phyloP scores from a whole-genome alignment of 2,797 vertebrate genomes.

The Fistularia commersonii region DNA sequence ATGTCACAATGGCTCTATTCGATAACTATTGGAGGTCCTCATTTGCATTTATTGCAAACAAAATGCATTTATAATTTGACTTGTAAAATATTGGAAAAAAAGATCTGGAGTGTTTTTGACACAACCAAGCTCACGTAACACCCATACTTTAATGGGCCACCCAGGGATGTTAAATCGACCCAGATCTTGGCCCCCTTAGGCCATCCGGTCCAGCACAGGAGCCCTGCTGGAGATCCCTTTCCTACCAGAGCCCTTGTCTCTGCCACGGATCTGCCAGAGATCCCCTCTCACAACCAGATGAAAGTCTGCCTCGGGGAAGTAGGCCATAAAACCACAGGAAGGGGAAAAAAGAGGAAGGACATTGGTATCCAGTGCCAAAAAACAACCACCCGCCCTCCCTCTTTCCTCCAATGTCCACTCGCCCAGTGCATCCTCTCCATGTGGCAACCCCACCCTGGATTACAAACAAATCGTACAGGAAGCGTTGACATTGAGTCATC shows the following conservation, averaged over 20 bases:
- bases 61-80: not conserved
- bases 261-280: constrained; percentile 52
- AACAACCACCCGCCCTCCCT: constrained; percentile 30
- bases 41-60: too few relatives aligned
- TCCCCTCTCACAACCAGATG: constrained; percentile 53
- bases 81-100: not conserved
- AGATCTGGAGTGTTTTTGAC: not conserved
- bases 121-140: not conserved
- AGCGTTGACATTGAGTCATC: constrained; percentile 12
- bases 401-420: constrained; percentile 32
- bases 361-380: constrained; percentile 50
- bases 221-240: constrained; percentile 43
- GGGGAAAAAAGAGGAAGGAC: constrained; percentile 33
- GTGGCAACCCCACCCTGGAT: constrained; percentile 14
- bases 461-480: constrained; percentile 38
- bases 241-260: constrained; percentile 28
- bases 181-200: constrained; percentile 17
- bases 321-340: constrained; percentile 73
- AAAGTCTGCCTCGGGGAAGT: constrained; percentile 65
- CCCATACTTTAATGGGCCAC: constrained; percentile 30
- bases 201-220: constrained; percentile 37
- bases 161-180: constrained; percentile 35
- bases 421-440: constrained; percentile 27
- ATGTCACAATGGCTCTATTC: too few relatives aligned
- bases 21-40: too few relatives aligned